Evolutionary conservation across 2,113 vertebrate genomes (phyloP).

Genomic region (Anolis carolinensis): DNA sequence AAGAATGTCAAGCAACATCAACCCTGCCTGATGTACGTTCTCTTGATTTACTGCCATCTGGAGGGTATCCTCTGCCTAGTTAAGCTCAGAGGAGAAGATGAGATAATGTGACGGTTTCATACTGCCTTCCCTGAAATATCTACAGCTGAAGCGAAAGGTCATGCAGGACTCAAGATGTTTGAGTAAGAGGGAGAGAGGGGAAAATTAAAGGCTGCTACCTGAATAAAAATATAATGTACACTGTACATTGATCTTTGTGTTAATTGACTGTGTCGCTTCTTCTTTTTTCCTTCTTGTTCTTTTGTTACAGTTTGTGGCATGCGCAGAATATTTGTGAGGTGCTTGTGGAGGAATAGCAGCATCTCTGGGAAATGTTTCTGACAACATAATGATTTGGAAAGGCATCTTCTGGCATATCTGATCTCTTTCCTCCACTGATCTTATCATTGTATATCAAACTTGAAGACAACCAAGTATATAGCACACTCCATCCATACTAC

Average conservation of each 20-base stretch:
- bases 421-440: not conserved
- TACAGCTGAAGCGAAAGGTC: conserved; percentile 55
- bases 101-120: conserved; percentile 38
- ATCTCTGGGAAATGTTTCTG: not conserved
- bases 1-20: conserved; percentile 71
- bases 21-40: conserved; percentile 59
- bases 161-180: conserved; percentile 30
- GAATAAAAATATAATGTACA: not conserved
- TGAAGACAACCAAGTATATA: not conserved
- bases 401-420: not conserved
- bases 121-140: conserved; percentile 43
- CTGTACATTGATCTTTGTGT: conserved; percentile 1
- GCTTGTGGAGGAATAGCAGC: not conserved
- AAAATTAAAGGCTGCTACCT: not conserved
- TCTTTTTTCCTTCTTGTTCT: not conserved
- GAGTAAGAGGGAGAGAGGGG: not conserved
- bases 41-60: conserved; percentile 66
- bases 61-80: conserved; percentile 58
- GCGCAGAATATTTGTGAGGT: not conserved
- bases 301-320: not conserved
- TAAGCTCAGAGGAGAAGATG: conserved; percentile 37
- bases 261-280: not conserved
- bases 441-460: not conserved
- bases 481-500: not conserved
- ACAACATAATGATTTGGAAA: not conserved